These are phyloP conservation scores for Mus spretus DNA, from an alignment of 2,797 vertebrate species.

Conservation along the genomic window DNA sequence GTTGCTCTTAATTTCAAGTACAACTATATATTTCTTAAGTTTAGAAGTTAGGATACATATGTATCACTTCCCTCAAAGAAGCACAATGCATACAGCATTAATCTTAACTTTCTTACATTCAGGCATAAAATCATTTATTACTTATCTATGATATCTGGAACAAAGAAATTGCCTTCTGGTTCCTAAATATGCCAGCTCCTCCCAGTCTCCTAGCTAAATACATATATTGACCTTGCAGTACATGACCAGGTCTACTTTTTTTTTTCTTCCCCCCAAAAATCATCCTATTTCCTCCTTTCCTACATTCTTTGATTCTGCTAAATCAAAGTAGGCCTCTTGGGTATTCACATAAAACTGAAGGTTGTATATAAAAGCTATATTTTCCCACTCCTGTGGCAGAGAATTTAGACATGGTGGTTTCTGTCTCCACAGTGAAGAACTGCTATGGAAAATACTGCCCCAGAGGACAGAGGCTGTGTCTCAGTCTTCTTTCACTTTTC, in stretches of 20 bases:
- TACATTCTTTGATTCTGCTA: conserved; percentile 44
- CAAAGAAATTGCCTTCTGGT: not conserved
- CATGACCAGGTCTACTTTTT: conserved; percentile 9
- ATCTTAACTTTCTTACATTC: not conserved
- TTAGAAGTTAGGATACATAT: conserved; percentile 33
- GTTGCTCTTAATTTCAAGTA: conserved; percentile 41
- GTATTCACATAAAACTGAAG: not conserved
- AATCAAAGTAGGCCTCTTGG: not conserved
- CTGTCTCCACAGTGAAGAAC: not conserved
- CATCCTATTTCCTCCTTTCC: not conserved
- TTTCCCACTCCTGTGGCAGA: not conserved
- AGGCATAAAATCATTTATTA: not conserved
- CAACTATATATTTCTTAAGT: not conserved
- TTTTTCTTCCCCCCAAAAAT: not conserved
- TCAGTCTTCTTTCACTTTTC: conserved; percentile 34
- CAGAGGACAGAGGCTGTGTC: not conserved
- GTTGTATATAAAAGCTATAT: not conserved
- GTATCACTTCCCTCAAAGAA: not conserved
- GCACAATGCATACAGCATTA: not conserved
- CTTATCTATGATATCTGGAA: not conserved
- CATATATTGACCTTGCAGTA: not conserved
- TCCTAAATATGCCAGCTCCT: not conserved
- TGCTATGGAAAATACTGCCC: not conserved
- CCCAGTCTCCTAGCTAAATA: not conserved
- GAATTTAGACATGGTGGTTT: conserved; percentile 16